Evolutionary conservation across 2,113 vertebrate species (phyloP).

Genomic region (Gobius niger): DNA sequence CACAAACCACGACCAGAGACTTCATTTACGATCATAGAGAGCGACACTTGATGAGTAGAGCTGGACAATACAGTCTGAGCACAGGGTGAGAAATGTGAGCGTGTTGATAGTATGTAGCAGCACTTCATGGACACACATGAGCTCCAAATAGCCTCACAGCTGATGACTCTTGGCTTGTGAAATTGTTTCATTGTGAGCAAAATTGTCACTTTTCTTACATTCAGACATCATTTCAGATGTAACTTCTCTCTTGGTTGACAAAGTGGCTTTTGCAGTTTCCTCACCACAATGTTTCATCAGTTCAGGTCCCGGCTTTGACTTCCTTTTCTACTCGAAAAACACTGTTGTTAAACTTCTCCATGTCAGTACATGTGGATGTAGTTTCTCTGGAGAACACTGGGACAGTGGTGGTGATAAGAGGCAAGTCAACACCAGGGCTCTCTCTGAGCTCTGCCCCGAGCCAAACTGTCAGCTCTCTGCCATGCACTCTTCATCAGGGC

Average conservation of each 20-base stretch:
- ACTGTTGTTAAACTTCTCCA: neutral
- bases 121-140: neutral
- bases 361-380: neutral
- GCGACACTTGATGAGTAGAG: neutral
- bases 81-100: neutral
- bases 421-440: constrained; percentile 89
- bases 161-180: neutral
- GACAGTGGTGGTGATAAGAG: neutral
- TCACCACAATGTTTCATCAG: neutral
- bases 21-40: neutral
- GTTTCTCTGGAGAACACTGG: neutral
- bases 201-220: constrained; percentile 4
- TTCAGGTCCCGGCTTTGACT: neutral
- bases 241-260: neutral
- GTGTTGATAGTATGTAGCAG: neutral
- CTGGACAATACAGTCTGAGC: neutral
- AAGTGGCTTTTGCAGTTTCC: neutral
- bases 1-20: neutral
- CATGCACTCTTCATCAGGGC: constrained; percentile 88
- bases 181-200: neutral
- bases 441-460: constrained; percentile 87
- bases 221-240: neutral
- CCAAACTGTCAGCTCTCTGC: constrained; percentile 96
- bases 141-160: neutral
- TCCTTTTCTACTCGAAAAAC: neutral